Evolutionary conservation across 1,140 invertebrate genomes (phyloP).

Genomic region (Microplitis mediator): DNA sequence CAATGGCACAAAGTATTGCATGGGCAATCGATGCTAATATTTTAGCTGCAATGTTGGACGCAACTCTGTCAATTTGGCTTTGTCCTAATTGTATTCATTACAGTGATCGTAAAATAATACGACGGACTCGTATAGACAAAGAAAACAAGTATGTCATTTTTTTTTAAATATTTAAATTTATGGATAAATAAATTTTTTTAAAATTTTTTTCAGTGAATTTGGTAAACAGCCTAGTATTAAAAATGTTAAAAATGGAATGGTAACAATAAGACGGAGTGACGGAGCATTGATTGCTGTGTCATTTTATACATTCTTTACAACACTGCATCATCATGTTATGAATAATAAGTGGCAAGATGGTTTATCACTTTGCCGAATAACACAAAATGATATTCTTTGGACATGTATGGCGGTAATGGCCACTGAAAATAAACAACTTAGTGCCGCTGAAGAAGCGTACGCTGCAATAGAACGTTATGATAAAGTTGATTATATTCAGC

Average conservation of each 20-base stretch:
- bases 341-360: conserved; percentile 77
- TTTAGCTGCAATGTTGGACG: conserved; percentile 82
- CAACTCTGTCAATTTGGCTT: conserved; percentile 83
- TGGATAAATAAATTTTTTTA: conserved; percentile 28
- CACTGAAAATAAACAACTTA: conserved; percentile 77
- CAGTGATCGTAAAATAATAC: conserved; percentile 75
- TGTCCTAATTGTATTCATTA: conserved; percentile 70
- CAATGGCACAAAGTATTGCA: conserved; percentile 77
- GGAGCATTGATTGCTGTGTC: conserved; percentile 69
- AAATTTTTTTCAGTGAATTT: conserved; percentile 69
- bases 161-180: neutral
- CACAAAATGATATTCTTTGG: conserved; percentile 84
- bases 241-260: conserved; percentile 79
- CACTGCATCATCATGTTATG: conserved; percentile 70
- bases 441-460: conserved; percentile 90
- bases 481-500: conserved; percentile 88
- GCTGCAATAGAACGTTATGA: conserved; percentile 89
- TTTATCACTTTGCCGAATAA: conserved; percentile 76
- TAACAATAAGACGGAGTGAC: conserved; percentile 75
- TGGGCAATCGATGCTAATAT: conserved; percentile 88
- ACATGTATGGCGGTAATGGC: conserved; percentile 87
- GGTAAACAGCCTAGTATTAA: conserved; percentile 79
- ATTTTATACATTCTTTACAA: conserved; percentile 72
- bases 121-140: conserved; percentile 69
- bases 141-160: conserved; percentile 64